Conservation (phyloP, 30 jellyfish, hydroid and myxozoan species). For the Hydractinia echinata region DNA sequence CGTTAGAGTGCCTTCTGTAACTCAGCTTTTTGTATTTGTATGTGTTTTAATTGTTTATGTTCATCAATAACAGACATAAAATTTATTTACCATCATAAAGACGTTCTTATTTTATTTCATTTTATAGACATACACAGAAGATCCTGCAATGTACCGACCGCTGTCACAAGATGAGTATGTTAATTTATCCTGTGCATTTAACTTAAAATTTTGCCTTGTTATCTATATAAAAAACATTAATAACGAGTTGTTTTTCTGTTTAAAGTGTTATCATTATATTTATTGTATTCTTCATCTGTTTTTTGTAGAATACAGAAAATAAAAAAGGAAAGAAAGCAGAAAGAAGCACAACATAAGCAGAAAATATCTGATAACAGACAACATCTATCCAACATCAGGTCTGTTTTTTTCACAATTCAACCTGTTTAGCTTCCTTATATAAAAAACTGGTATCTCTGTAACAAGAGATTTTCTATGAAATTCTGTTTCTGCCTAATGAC, state of each 20-base stretch:
- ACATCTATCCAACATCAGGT: constrained; percentile 87
- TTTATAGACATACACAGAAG: constrained; percentile 80
- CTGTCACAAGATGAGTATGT: constrained; percentile 87
- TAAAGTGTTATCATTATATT: too few relatives aligned
- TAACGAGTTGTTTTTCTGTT: not conserved
- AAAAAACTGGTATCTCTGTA: too few relatives aligned
- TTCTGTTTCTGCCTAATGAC: too few relatives aligned
- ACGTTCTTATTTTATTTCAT: too few relatives aligned
- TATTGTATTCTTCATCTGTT: not conserved
- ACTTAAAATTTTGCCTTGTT: not conserved
- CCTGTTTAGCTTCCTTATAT: too few relatives aligned
- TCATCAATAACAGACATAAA: too few relatives aligned
- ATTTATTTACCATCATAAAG: too few relatives aligned
- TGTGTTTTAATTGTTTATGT: too few relatives aligned
- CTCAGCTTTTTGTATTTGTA: too few relatives aligned
- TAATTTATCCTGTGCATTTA: not conserved
- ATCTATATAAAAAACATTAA: not conserved
- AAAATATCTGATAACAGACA: constrained; percentile 74
- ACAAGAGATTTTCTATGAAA: too few relatives aligned
- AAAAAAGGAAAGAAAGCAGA: constrained; percentile 74
- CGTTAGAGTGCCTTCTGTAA: not conserved
- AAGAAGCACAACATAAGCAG: constrained; percentile 76
- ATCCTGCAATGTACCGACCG: constrained; percentile 94
- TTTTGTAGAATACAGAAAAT: constrained; percentile 62
- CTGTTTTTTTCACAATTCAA: not conserved